Evolutionary conservation across 2,888 invertebrate species (phyloP), one percentile per base, ranked within the genome.

Genomic region (Nymphalis c-album): DNA sequence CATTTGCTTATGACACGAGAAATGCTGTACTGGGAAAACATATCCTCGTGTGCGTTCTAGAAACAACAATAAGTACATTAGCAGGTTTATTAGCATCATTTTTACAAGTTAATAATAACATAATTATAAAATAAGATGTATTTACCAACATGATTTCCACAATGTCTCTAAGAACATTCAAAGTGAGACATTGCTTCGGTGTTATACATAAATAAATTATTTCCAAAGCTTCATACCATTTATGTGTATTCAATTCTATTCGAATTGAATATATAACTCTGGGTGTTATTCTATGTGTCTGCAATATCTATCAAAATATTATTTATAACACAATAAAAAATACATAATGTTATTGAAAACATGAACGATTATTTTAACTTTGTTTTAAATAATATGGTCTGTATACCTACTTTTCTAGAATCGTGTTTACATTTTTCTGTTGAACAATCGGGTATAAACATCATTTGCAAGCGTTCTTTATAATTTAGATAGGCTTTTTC

Each of bases 101-200:
- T 40, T 40, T 40, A 40, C 10, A 40, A 40, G 8, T 0, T 10
- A 40, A 40, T 31, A 31, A 31, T 6, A 31, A 31, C 26, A 6
- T 6, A 31, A 6, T 31, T 31, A 31, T 31, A 31, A 31, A 10
- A 40, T 5, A 7, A 53, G 60, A 48, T 7, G 40, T 74, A 79
- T 70, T 84, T 82, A 93, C 92, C 86, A 92, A 72, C 66, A 92
- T 89, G 53, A 92, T 91, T 79, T 91, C 91, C 17, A 90, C 84
- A 70, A 92, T 75, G 71, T 86, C 82, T 70, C 81, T 86, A 0
- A 92, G 78, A 0, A 90, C 78, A 74, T 85, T 82, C 2, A 81
- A 80, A 31, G 90, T 85, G 35, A 92, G 78, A 72, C 88, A 90
- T 70, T 90, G 87, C 17, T 80, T 76, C 57, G 82, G 76, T 59